A percentile compares a stretch with the other conserved stretches of the same genome.
These are phyloP conservation scores for Drosophila falleni DNA, from an alignment of 2,888 invertebrate genomes.

Conservation along the genomic window DNA sequence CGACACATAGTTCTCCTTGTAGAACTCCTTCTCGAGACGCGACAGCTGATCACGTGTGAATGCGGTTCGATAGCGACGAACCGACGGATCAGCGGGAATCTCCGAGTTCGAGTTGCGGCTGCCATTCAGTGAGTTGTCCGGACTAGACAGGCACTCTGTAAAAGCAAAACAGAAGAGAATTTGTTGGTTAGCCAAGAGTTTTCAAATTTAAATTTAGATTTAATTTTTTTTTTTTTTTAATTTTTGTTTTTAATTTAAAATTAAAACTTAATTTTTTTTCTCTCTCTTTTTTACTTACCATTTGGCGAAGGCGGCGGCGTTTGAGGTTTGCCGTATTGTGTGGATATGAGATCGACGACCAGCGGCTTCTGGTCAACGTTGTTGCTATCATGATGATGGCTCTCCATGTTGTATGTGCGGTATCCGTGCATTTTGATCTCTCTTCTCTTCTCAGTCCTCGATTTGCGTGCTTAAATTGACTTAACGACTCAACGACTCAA, in stretches of 20 bases:
- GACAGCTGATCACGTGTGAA: conserved; percentile 97
- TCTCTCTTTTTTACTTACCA: conserved; percentile 79
- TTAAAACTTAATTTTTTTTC: too few species aligned
- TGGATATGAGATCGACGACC: conserved; percentile 88
- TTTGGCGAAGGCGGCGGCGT: conserved; percentile 87
- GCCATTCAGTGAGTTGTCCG: conserved; percentile 83
- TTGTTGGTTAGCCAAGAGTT: conserved; percentile 33
- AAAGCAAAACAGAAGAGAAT: conserved; percentile 43
- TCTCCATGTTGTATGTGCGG: conserved; percentile 85
- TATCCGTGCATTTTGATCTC: conserved; percentile 85
- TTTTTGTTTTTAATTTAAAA: too few species aligned
- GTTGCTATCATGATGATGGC: conserved; percentile 65
- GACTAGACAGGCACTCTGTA: conserved; percentile 86
- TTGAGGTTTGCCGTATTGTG: conserved; percentile 86
- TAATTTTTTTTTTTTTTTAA: too few species aligned
- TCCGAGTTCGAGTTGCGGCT: conserved; percentile 81
- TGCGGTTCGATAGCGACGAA: conserved; percentile 97
- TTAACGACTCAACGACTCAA: conserved; percentile 29
- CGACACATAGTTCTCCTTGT: conserved; percentile 98
- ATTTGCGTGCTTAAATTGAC: conserved; percentile 11
- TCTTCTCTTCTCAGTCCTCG: conserved; percentile 11
- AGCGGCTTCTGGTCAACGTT: conserved; percentile 85
- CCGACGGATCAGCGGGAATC: conserved; percentile 88
- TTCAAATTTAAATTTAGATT: too few species aligned
- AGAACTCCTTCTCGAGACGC: conserved; percentile 97